Evolutionary conservation across 2,888 invertebrate genomes (phyloP).

Genomic region (Endomychus coccineus): DNA sequence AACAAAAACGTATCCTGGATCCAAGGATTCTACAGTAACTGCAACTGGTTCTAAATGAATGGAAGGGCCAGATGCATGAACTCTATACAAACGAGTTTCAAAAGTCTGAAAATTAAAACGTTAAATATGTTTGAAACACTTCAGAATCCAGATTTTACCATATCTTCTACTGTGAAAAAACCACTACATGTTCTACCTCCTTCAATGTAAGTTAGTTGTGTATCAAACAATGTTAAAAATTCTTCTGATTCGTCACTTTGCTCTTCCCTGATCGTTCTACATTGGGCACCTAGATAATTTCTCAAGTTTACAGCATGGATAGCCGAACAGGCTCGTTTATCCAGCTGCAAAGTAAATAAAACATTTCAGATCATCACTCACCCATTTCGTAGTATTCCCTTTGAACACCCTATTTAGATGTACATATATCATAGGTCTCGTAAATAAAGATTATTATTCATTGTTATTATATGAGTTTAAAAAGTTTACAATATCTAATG

Average conservation of each 20-base stretch:
- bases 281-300: constrained; percentile 89
- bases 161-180: constrained; percentile 93
- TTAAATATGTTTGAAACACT: not conserved
- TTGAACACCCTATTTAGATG: too few relatives aligned
- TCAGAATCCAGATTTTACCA: constrained; percentile 45
- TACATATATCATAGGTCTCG: too few relatives aligned
- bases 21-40: constrained; percentile 63
- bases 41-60: constrained; percentile 86
- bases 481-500: too few relatives aligned
- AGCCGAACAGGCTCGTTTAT: constrained; percentile 92
- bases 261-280: constrained; percentile 92
- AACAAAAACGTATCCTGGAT: constrained; percentile 87
- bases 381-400: too few relatives aligned
- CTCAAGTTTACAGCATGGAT: constrained; percentile 98
- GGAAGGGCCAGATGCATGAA: constrained; percentile 79
- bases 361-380: too few relatives aligned
- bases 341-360: constrained; percentile 62
- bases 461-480: too few relatives aligned
- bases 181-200: constrained; percentile 97
- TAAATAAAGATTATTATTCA: too few relatives aligned
- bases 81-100: constrained; percentile 76
- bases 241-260: constrained; percentile 96
- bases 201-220: constrained; percentile 88
- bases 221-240: constrained; percentile 85
- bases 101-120: constrained; percentile 54